phyloP scores from a whole-genome alignment of 1,140 invertebrate genomes.

The Holcopasites calliopsidis region DNA sequence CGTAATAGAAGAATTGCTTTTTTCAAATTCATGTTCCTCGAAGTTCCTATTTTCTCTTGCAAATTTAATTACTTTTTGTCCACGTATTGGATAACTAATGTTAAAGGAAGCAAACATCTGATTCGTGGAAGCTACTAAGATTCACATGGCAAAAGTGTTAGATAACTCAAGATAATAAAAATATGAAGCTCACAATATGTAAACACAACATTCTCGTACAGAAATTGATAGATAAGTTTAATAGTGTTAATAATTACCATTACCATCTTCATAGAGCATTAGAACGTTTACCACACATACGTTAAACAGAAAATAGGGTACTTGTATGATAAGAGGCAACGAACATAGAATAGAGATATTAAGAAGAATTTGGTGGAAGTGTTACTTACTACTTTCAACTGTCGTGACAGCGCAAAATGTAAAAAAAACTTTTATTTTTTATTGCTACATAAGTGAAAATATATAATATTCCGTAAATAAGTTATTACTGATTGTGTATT shows the following conservation, averaged over 20 bases:
- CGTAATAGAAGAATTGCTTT: not conserved
- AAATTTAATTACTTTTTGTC: not conserved
- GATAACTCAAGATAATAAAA: constrained; percentile 26
- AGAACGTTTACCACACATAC: not conserved
- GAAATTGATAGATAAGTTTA: not conserved
- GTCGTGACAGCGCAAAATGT: constrained; percentile 70
- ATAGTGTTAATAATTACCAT: constrained; percentile 12
- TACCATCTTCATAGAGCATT: not conserved
- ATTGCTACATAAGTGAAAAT: constrained; percentile 8
- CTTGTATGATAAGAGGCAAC: not conserved
- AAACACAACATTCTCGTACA: constrained; percentile 5
- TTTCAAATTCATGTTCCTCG: no score
- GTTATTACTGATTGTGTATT: constrained; percentile 11
- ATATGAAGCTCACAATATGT: constrained; percentile 23
- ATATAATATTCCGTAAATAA: no score
- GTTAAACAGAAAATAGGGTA: not conserved
- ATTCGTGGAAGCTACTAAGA: constrained; percentile 38
- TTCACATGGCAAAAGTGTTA: constrained; percentile 28
- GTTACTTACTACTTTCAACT: constrained; percentile 77
- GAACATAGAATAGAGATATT: constrained; percentile 19
- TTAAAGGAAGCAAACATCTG: constrained; percentile 43
- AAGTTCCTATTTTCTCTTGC: no score
- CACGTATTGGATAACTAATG: constrained; percentile 77
- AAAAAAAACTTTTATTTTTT: constrained; percentile 57
- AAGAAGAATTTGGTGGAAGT: constrained; percentile 26